Conservation (phyloP, 2,888 invertebrate genomes). For the Machimus atricapillus region DNA sequence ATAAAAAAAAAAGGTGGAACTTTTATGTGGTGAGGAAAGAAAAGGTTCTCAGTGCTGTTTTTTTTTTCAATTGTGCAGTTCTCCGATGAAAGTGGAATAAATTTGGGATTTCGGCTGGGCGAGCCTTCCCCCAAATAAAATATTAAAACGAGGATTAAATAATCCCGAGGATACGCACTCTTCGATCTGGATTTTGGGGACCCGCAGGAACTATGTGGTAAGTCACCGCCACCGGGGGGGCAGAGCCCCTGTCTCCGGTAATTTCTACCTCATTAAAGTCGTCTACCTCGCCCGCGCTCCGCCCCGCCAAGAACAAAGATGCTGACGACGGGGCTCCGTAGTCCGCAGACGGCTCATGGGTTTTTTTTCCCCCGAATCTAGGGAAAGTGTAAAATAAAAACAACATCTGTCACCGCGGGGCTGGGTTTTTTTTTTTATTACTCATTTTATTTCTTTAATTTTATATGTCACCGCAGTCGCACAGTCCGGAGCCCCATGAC, state of each 20-base stretch:
- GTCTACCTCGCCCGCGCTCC: neutral
- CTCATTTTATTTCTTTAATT: neutral
- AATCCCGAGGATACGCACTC: neutral
- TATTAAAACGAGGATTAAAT: neutral
- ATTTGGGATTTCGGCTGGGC: neutral
- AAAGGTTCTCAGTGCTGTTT: neutral
- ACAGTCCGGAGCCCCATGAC: neutral
- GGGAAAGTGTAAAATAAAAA: conserved; percentile 23
- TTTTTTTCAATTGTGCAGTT: neutral
- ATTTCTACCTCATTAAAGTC: neutral
- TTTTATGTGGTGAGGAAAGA: neutral
- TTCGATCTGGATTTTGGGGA: neutral
- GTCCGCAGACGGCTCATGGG: neutral
- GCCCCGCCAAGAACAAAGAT: conserved; percentile 2
- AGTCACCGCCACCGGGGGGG: neutral
- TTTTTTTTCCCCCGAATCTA: neutral
- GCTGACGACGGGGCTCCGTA: neutral
- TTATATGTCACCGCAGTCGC: neutral
- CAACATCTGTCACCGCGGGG: conserved; percentile 7
- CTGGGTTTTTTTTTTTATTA: neutral
- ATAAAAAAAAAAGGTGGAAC: conserved; percentile 29
- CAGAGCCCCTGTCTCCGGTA: neutral
- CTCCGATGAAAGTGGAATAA: neutral
- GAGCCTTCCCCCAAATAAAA: neutral
- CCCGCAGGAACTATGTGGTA: conserved; percentile 27